Evolutionary conservation across 2,888 invertebrate species (phyloP), one percentile per base, ranked within the genome.

Genomic region (Aricia artaxerxes): DNA sequence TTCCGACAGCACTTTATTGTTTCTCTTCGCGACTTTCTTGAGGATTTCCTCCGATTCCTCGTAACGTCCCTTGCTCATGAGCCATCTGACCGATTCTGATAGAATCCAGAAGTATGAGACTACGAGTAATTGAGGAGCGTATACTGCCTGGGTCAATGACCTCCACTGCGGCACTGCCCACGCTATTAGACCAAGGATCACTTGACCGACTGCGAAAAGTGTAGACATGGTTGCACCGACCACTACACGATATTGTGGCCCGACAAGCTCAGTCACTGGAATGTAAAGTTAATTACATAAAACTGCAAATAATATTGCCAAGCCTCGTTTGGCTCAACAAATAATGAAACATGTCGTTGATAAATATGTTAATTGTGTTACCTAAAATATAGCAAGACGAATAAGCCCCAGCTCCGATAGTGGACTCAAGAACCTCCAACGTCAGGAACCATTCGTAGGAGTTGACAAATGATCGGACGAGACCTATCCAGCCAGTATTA

Each of bases 11-110:
- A 93, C 88, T 16, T 95, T 94, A 4, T 95, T 95, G 82, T 97
- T 97, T 0, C 94, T 88, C 84, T 91, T 94, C 0, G 97, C 96
- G 0, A 97, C 96, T 85, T 95, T 96, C 57, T 94, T 94, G 1
- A 97, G 90, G 38, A 97, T 95, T 3, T 86, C 86, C 84, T 96
- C 96, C 0, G 97, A 96, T 83, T 96, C 95, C 57, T 96, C 95
- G 82, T 95, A 95, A 80, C 95, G 95, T 4, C 96, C 96, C 84
- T 97, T 96, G 76, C 96, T 96, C 84, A 97, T 90, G 24, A 97
- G 94, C 98, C 98, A 98, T 80, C 97, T 95, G 4, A 97, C 95
- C 7, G 97, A 97, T 89, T 97, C 97, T 0, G 97, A 96, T 9
- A 97, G 91, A 61, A 97, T 90, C 96, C 97, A 97, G 83, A 96